Percentiles rank a stretch among this genome's conserved stretches.
phyloP scores from a whole-genome alignment of 2,888 invertebrate genomes.

The Heliothis peltigera region DNA sequence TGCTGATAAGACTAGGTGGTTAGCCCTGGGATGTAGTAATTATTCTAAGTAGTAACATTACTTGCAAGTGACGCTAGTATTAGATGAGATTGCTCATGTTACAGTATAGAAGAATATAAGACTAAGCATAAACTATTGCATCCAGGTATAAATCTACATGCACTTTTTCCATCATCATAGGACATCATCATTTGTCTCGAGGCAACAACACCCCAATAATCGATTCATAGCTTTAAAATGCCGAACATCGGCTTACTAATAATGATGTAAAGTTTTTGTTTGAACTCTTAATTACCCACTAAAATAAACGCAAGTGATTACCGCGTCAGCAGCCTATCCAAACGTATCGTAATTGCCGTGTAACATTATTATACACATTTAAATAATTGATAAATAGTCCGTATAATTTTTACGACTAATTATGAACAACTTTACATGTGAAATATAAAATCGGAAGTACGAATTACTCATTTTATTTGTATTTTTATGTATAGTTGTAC shows the following conservation, averaged over 20 bases:
- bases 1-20: background rate
- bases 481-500: constrained; percentile 55
- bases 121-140: background rate
- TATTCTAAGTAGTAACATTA: background rate
- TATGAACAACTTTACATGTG: constrained; percentile 80
- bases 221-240: constrained; percentile 6
- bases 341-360: constrained; percentile 55
- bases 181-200: background rate
- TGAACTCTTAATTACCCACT: constrained; percentile 35
- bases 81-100: background rate
- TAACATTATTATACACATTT: constrained; percentile 59
- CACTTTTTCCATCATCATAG: background rate
- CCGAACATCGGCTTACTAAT: constrained; percentile 8
- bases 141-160: no score
- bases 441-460: constrained; percentile 72
- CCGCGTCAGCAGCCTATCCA: constrained; percentile 45
- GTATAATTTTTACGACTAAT: constrained; percentile 74
- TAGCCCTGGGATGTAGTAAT: background rate
- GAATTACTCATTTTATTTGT: constrained; percentile 56
- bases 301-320: constrained; percentile 34
- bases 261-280: constrained; percentile 17
- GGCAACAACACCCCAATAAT: background rate
- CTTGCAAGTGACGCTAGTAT: background rate
- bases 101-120: no score
- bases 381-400: constrained; percentile 73